Evolutionary conservation across 2,113 vertebrate genomes (phyloP), one percentile per base, ranked within the genome.

Genomic region (Tragelaphus imberbis): DNA sequence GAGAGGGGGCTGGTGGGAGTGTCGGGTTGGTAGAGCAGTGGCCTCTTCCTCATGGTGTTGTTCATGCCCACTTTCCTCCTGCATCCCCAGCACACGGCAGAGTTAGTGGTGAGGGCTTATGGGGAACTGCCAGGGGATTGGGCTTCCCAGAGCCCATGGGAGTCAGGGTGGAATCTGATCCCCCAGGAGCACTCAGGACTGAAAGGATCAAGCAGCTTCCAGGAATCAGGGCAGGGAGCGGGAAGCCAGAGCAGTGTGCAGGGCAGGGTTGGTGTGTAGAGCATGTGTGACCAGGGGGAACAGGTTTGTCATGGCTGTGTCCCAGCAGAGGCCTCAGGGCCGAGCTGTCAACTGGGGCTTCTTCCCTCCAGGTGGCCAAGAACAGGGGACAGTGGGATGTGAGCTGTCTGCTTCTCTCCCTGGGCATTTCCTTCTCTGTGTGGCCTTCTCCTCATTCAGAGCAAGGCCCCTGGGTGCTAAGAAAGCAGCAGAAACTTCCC

Each of bases 1-100:
- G 61, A 68, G 51, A 9, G 47, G 36, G 44, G 30, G 21, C 12
- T 2, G 4, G 27, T 13, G 6, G 16, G 56, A 25, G 36, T 0
- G 2, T 17, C 6, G 1, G 25, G 25, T 19, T 25, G 1, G 36
- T 4, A 9, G n/a, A 75, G 53, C 0, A 0, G 3, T 12, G 16
- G 25, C 58, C 49, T 30, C 58, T 58, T 59, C 80, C 17, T 30
- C 11, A 1, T 17, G 30, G 36, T 2, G n/a, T 23, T 21, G 4
- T 49, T 17, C 7, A 15, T 0, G 7, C 17, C 9, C 6, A 6
- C 61, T 33, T 65, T 55, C 28, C 80, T 58, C 5, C 2, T 30
- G 33, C 6, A 5, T 56, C n/a, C 23, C 47, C 44, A 27, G 63
- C 9, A 16, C 19, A 30, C 2, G 30, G 65, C 36, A 47, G 1